Conservation (phyloP, 2,797 vertebrate species). For the Sebastiscus tertius region DNA sequence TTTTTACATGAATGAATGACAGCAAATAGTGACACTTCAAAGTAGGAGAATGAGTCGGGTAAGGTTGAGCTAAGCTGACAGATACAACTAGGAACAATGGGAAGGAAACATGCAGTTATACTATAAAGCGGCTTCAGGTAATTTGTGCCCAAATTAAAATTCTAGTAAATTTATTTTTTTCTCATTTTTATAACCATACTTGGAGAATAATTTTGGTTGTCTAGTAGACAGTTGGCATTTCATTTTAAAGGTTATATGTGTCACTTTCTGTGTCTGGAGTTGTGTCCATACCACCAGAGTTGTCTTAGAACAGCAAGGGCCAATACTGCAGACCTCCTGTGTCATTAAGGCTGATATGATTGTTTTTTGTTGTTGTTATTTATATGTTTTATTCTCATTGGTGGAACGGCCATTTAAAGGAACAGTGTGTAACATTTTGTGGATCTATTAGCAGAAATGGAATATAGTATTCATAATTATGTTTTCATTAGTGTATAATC, state of each 20-base stretch:
- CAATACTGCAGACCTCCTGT: neutral
- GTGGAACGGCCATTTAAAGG: neutral
- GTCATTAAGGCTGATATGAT: neutral
- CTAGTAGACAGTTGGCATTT: neutral
- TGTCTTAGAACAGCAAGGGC: neutral
- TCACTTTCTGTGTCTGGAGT: neutral
- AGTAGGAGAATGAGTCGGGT: neutral
- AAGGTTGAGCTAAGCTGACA: neutral
- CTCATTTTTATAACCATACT: neutral
- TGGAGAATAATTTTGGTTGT: neutral
- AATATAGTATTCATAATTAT: fast-evolving
- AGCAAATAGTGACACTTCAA: neutral
- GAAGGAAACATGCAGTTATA: neutral
- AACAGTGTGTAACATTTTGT: too few relatives aligned
- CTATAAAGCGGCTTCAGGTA: neutral
- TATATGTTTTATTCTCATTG: neutral
- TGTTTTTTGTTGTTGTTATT: neutral
- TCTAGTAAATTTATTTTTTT: neutral
- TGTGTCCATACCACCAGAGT: neutral
- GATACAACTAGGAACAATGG: neutral
- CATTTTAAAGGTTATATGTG: neutral
- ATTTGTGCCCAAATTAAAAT: neutral
- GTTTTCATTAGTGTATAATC: too few relatives aligned
- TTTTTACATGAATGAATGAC: neutral
- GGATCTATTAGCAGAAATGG: too few relatives aligned